A percentile compares a stretch with the other conserved stretches of the same genome.
Evolutionary conservation across 2,888 invertebrate genomes (phyloP).

Genomic region (Timandra comae): DNA sequence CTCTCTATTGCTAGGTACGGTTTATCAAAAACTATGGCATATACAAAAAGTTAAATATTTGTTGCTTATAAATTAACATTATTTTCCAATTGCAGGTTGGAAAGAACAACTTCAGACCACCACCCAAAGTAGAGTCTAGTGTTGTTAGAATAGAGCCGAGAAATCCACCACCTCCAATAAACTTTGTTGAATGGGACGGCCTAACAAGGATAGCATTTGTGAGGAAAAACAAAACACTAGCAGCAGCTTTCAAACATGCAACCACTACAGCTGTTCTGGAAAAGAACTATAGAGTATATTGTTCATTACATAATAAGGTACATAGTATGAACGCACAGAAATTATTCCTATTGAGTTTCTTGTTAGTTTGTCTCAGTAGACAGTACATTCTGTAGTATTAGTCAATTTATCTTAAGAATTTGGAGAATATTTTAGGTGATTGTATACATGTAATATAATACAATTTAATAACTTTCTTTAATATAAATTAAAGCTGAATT

Average conservation of each 20-base stretch:
- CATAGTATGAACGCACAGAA: not conserved
- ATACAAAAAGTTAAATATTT: not conserved
- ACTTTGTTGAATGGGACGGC: conserved; percentile 99
- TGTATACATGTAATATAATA: too few species aligned
- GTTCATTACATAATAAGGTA: conserved; percentile 88
- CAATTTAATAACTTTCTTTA: too few species aligned
- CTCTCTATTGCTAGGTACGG: conserved; percentile 3
- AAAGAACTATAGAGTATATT: conserved; percentile 93
- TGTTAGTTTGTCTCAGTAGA: too few species aligned
- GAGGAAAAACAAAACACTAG: conserved; percentile 97
- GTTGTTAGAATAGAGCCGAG: conserved; percentile 98
- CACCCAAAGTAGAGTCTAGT: conserved; percentile 99
- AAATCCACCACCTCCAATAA: conserved; percentile 97
- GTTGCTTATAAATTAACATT: conserved; percentile 1
- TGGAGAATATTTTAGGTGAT: too few species aligned
- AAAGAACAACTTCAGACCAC: conserved; percentile 98
- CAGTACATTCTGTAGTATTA: too few species aligned
- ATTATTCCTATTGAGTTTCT: too few species aligned
- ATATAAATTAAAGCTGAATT: too few species aligned
- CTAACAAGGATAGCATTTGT: conserved; percentile 95
- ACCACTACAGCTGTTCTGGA: conserved; percentile 89
- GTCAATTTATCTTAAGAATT: too few species aligned
- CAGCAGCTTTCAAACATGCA: conserved; percentile 91
- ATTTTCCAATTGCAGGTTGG: conserved; percentile 82
- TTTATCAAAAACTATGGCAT: too few species aligned